Evolutionary conservation across 2,888 invertebrate species (phyloP), one percentile per base, ranked within the genome.

Genomic region (Nezara viridula): DNA sequence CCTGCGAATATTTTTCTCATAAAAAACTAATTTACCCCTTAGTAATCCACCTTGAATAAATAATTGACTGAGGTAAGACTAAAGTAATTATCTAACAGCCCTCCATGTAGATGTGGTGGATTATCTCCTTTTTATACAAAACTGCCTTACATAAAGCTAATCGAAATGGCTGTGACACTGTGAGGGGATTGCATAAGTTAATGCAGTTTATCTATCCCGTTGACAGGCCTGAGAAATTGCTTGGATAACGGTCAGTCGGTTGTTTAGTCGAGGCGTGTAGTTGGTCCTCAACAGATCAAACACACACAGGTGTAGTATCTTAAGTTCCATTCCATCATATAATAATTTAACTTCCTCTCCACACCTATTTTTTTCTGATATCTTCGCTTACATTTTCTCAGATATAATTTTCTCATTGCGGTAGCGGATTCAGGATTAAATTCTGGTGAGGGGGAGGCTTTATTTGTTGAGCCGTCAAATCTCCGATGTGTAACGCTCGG

Each of bases 121-220:
- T 60, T 60, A 27, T 14, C n/a, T 27, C 27, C 60, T 60, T 60
- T 60, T 60, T 60, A 60, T 60, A 60, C 60, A 60, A 14, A 60
- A 60, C 60, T 60, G 60, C 27, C 60, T 60, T 60, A 60, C 60
- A 60, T 60, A 60, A 60, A 60, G 60, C 27, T 27, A 27, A 60
- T 27, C 60, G 60, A 60, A 27, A 55, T 5, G 60, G 60, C 60
- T 60, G n/a, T 55, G n/a, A 55, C n/a, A 52, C 24, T 52, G 52
- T 52, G n/a, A 55, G 1, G 12, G 55, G 55, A 27, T 60, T 60
- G 60, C 60, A 27, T 60, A 60, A 60, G 27, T 60, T 27, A 27
- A 3, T 60, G 60, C 60, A 60, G 60, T 60, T 60, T 60, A 60
- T 19, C 50, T 50, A 50, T 52, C 55, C 60, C 60, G 14, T 27